phyloP scores from a whole-genome alignment of 2,797 vertebrate genomes.

The Chaenodraco wilsoni region DNA sequence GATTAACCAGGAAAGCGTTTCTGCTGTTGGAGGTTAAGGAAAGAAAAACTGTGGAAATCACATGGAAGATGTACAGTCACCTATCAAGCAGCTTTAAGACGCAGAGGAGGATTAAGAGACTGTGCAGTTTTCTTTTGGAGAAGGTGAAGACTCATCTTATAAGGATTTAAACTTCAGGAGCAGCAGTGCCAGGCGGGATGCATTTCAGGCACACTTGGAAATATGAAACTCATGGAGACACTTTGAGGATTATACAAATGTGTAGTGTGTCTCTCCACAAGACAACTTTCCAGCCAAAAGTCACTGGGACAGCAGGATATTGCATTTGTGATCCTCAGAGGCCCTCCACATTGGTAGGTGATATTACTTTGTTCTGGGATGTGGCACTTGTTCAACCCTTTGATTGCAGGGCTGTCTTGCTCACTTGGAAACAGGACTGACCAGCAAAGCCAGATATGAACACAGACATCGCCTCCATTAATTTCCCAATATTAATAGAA shows the following conservation, averaged over 20 bases:
- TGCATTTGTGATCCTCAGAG: conserved; percentile 44
- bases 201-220: conserved; percentile 68
- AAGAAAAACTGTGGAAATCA: conserved; percentile 59
- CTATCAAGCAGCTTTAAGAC: conserved; percentile 59
- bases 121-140: conserved; percentile 59
- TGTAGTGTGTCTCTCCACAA: conserved; percentile 49
- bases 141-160: conserved; percentile 66
- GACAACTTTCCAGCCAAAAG: conserved; percentile 43
- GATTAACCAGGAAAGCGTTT: conserved; percentile 53
- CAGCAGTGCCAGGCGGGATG: conserved; percentile 63
- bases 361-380: conserved; percentile 53
- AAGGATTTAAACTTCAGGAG: conserved; percentile 73
- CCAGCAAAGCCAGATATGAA: not conserved
- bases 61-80: conserved; percentile 58
- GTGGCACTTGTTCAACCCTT: conserved; percentile 47
- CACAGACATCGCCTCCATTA: not conserved
- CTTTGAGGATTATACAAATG: conserved; percentile 74
- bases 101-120: conserved; percentile 72
- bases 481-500: not conserved
- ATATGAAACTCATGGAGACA: conserved; percentile 65
- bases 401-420: conserved; percentile 9
- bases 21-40: conserved; percentile 42
- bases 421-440: not conserved
- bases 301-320: conserved; percentile 56
- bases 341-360: conserved; percentile 65